phyloP scores from a whole-genome alignment of 1,140 invertebrate species.

The Rhagoletis zephyria region DNA sequence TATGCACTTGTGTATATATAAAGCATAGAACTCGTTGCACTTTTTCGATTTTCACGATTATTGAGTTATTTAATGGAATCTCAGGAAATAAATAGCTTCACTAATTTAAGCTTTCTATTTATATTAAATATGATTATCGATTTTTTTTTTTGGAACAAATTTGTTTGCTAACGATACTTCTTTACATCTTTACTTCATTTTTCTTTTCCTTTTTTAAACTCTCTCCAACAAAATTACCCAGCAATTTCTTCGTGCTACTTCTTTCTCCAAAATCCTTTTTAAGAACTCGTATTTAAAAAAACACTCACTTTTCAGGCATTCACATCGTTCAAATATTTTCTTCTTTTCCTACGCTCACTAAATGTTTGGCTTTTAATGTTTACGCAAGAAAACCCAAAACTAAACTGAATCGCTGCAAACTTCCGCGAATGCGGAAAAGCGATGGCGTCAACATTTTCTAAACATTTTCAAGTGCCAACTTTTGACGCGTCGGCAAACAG shows the following conservation, averaged over 20 bases:
- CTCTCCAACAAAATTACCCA: neutral
- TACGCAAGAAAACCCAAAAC: conserved; percentile 60
- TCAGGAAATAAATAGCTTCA: neutral
- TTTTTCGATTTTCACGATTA: no score
- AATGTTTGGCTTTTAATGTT: conserved; percentile 56
- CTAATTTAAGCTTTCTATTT: neutral
- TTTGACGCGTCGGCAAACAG: neutral
- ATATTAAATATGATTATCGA: neutral
- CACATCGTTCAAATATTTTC: neutral
- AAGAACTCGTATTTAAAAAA: neutral
- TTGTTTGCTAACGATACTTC: neutral
- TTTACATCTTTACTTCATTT: neutral
- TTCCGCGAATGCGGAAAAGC: conserved; percentile 23
- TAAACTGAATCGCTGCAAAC: conserved; percentile 60
- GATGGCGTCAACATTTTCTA: conserved; percentile 40
- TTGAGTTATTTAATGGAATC: neutral
- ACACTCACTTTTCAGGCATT: neutral
- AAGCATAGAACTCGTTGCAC: no score
- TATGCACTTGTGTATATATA: neutral
- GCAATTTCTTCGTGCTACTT: neutral
- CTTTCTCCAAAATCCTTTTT: neutral
- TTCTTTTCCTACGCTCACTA: neutral
- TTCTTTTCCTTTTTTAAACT: neutral
- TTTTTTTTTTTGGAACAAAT: neutral
- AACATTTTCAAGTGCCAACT: conserved; percentile 12